Percentiles rank a stretch among this genome's conserved stretches.
Evolutionary conservation across 2,113 vertebrate genomes (phyloP).

Genomic region (Heterotilapia buettikoferi): DNA sequence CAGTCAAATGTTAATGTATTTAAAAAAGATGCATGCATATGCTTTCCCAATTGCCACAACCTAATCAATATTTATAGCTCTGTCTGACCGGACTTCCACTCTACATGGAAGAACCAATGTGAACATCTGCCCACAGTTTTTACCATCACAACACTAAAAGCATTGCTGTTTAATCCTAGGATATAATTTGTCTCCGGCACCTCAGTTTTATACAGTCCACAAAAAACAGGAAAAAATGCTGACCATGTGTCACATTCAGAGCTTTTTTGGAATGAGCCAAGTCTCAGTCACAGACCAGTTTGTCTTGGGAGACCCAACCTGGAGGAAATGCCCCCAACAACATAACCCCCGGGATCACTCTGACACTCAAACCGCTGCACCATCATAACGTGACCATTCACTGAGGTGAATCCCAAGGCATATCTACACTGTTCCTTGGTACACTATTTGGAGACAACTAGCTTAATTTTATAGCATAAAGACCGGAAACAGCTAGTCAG

Average conservation of each 20-base stretch:
- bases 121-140: not conserved
- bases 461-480: not conserved
- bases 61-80: not conserved
- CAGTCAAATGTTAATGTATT: not conserved
- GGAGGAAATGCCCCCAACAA: not conserved
- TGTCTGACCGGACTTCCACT: not conserved
- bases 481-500: not conserved
- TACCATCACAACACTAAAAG: not conserved
- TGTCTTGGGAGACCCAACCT: not conserved
- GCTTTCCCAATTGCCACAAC: not conserved
- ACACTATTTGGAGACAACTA: not conserved
- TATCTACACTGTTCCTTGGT: not conserved
- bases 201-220: not conserved
- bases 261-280: not conserved
- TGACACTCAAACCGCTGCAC: not conserved
- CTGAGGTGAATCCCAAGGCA: not conserved
- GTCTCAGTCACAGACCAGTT: not conserved
- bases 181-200: not conserved
- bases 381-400: not conserved
- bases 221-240: not conserved
- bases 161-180: not conserved
- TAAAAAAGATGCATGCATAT: not conserved
- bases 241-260: not conserved
- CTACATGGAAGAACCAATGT: not conserved
- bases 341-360: not conserved